Base-by-base conservation (phyloP, 2,888 invertebrate genomes). In the Merodon equestris region DNA sequence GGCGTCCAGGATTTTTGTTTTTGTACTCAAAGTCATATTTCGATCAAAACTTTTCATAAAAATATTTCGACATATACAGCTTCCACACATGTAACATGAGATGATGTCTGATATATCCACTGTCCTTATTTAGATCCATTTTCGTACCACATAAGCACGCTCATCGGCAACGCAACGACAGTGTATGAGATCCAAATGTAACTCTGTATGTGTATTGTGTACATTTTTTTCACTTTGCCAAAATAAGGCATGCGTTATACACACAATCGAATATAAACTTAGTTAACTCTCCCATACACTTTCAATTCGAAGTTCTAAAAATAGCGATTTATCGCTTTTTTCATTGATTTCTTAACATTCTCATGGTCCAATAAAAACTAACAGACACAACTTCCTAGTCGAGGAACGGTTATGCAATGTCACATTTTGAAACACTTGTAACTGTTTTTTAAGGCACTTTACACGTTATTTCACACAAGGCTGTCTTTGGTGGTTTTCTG, bases 211-310 rank as follows among this genome's bases (percentile, higher is more conserved):
- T 27, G 27, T 27, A 27, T 27, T 27, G 27, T 27, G 2, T 27
- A 4, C 7, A 68, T 56, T 36, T 68, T 63, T 64, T 50, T 70
- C 84, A 83, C 84, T 86, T 84, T 82, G 86, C 87, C 87, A 87
- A 87, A 87, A 86, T 88, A 87, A 88, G 87, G 85, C 84, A 84
- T 84, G 83, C 84, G 81, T 81, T 60, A 45, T 79, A 68, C 44
- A 50, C 63, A 58, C 50, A 70, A 44, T 27, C 27, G 7, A 7
- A 27, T n/a, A n/a, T n/a, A 27, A 27, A 27, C 27, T 27, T 27
- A 4, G 27, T 27, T 27, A 27, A 27, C 7, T 27, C 27, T 27
- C 27, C 50, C 27, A 75, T 18, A 54, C 54, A 61, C 45, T 19
- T 56, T n/a, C 36, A 50, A 44, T 54, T 19, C 34, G 15, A 14